Conservation (phyloP, 2,797 vertebrate species). For the Leptatherina wallacei region DNA sequence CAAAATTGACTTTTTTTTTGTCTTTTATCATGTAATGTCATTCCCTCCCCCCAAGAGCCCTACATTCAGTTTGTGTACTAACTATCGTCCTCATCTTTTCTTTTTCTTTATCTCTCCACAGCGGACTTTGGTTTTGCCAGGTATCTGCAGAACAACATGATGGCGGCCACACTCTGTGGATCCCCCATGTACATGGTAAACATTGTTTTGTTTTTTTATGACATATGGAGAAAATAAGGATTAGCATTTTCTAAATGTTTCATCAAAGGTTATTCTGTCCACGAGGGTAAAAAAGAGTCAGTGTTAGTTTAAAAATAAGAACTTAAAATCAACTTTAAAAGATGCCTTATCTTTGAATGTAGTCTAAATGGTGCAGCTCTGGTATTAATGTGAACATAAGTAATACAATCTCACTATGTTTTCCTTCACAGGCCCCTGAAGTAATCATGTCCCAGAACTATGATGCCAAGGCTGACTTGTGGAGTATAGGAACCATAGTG, state of each 20-base stretch:
- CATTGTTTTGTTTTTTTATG: not conserved
- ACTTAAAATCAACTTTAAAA: not conserved
- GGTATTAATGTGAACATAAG: not conserved
- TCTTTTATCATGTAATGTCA: too few species aligned
- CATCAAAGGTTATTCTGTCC: not conserved
- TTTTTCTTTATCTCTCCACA: constrained; percentile 57
- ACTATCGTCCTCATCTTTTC: not conserved
- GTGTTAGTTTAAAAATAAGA: not conserved
- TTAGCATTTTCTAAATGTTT: not conserved
- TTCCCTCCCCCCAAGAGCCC: too few species aligned
- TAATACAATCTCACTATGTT: not conserved
- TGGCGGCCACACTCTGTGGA: constrained; percentile 97
- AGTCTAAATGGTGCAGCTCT: not conserved
- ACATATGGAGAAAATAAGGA: not conserved
- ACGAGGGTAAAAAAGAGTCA: not conserved
- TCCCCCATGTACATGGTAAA: constrained; percentile 99
- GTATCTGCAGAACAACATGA: constrained; percentile 98
- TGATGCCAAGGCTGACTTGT: constrained; percentile 97
- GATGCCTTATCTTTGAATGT: not conserved
- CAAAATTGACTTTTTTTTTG: too few species aligned
- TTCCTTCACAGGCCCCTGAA: constrained; percentile 89
- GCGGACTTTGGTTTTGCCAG: constrained; percentile 98
- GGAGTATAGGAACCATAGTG: constrained; percentile 98
- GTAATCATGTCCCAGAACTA: constrained; percentile 99
- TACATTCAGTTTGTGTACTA: not conserved